Evolutionary conservation across 2,113 vertebrate genomes (phyloP).

Genomic region (Rhodinocichla rosea): DNA sequence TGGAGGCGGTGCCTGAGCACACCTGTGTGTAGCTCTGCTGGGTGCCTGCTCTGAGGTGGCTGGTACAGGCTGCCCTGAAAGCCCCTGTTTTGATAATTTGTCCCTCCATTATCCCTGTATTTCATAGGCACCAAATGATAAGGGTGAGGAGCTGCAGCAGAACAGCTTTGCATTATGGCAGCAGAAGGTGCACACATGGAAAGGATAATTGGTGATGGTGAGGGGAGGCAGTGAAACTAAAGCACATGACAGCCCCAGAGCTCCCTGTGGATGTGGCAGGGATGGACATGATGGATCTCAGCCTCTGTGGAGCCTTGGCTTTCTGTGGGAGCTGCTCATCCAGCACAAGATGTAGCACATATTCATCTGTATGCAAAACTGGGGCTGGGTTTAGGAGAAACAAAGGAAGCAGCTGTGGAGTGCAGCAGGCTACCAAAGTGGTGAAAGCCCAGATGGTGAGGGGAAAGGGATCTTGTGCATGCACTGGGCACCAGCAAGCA

Average conservation of each 20-base stretch:
- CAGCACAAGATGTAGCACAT: background rate
- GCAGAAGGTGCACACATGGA: background rate
- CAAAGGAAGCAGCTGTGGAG: constrained; percentile 4
- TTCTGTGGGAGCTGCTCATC: background rate
- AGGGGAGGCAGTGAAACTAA: background rate
- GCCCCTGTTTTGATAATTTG: background rate
- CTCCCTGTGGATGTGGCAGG: accelerated
- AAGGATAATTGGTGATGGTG: background rate
- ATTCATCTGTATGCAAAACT: background rate
- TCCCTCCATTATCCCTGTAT: background rate
- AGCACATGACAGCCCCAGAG: background rate
- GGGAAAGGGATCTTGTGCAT: background rate
- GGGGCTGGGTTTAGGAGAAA: background rate
- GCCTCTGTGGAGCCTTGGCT: accelerated
- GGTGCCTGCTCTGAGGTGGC: background rate
- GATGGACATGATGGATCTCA: background rate
- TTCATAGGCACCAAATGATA: background rate
- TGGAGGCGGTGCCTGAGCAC: background rate
- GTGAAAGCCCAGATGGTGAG: background rate
- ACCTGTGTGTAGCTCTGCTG: accelerated
- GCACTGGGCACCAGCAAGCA: background rate
- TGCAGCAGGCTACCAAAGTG: background rate
- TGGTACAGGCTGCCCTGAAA: background rate
- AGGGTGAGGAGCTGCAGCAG: background rate
- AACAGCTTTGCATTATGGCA: background rate